Conservation (phyloP, 2,797 vertebrate species). For the Halcyon smyrnensis region DNA sequence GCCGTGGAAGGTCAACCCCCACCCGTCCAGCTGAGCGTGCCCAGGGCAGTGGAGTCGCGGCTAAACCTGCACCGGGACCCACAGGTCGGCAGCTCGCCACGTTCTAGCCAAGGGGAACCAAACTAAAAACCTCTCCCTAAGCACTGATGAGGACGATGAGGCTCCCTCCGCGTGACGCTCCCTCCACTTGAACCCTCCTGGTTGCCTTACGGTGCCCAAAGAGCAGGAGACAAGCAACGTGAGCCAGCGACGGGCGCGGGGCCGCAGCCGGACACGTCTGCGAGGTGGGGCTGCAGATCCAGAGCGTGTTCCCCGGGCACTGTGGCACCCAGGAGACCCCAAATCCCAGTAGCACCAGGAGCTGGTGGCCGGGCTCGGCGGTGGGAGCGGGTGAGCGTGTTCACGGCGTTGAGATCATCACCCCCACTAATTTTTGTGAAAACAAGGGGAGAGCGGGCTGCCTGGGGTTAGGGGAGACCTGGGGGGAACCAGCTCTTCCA, state of each 20-base stretch:
- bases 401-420: not conserved
- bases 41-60: accelerated
- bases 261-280: accelerated
- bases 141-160: not conserved
- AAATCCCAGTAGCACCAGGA: not conserved
- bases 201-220: accelerated
- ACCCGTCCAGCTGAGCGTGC: accelerated
- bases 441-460: not conserved
- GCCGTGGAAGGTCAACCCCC: not conserved
- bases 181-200: accelerated
- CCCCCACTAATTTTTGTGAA: not conserved
- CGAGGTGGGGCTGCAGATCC: not conserved
- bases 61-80: accelerated
- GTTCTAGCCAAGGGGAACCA: too few species aligned
- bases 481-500: not conserved
- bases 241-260: accelerated
- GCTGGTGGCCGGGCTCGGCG: not conserved
- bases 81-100: accelerated
- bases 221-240: accelerated
- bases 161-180: not conserved
- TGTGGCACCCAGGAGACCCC: not conserved
- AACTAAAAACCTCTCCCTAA: not conserved
- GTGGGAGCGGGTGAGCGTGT: not conserved
- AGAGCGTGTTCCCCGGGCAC: accelerated
- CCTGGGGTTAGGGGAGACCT: not conserved